Conservation (phyloP, 2,797 vertebrate genomes). For the Remorina albescens region DNA sequence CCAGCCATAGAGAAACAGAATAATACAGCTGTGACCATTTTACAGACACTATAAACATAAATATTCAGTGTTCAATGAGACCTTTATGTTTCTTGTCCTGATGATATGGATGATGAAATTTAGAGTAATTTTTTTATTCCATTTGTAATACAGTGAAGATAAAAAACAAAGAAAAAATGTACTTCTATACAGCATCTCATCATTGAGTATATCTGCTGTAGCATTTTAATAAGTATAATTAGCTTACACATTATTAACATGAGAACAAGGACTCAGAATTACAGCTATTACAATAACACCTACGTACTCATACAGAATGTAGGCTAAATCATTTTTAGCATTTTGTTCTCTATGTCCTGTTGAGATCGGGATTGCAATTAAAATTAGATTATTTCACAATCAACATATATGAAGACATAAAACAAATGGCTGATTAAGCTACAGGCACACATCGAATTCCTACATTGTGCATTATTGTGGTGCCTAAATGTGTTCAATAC, state of each 20-base stretch:
- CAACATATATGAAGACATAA: background rate
- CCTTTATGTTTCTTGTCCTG: background rate
- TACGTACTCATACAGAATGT: background rate
- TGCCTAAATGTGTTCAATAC: conserved; percentile 1
- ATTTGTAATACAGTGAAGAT: no score
- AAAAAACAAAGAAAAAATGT: no score
- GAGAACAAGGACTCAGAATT: background rate
- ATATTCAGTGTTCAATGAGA: background rate
- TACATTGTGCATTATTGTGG: background rate
- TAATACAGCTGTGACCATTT: background rate
- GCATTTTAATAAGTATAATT: background rate
- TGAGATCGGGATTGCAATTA: no score
- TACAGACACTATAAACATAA: background rate
- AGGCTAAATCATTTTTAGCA: background rate
- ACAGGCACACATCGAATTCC: background rate
- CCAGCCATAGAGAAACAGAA: background rate
- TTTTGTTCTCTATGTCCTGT: no score
- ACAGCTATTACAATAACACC: background rate
- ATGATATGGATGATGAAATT: background rate
- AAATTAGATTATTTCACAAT: background rate
- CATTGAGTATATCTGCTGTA: background rate
- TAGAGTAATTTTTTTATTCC: no score
- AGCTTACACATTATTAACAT: background rate
- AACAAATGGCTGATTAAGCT: background rate
- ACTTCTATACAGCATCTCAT: background rate